Base-by-base conservation (phyloP, 2,888 invertebrate genomes). In the Drosophila subquinaria region DNA sequence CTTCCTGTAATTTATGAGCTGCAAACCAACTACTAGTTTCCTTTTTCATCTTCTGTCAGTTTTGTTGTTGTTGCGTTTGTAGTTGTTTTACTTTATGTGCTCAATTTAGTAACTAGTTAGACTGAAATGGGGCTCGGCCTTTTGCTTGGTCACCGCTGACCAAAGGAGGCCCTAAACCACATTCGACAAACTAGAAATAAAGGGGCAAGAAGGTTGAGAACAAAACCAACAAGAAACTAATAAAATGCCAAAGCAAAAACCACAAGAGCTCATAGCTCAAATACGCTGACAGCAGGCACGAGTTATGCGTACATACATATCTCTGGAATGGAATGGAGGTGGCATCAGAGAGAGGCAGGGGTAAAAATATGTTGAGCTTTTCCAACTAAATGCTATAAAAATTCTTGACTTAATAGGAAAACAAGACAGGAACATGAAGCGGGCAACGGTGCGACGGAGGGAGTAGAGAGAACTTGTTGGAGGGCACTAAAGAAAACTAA, bases 331-430 rank as follows among this genome's bases (percentile, higher is more conserved):
- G 11, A 2, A 3, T 4, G 3, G 9, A 5, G 36, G 36, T 0
- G 50, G 33, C 38, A 17, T 45, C 6, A 45, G 23, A 4, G 2
- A 53, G 43, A 42, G 50, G 15, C 27, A 10, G 53, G 57, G 52
- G 63, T 61, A 69, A 69, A 73, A 83, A 82, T 87, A 85, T 85
- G 84, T 82, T 84, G 80, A 87, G 87, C 83, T 88, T 85, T 87
- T 88, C 83, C 86, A 88, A 82, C 86, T 86, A 87, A 88, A 88
- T 87, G 86, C 88, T 88, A 87, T 87, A 88, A 87, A 87, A 87
- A 87, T 87, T 83, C 88, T 87, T 82, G 83, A 88, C 86, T 88
- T 87, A 86, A 86, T 86, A 88, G 88, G 81, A 88, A 86, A 88
- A 86, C 86, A 86, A 86, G 88, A 81, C 81, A 88, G 76, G 79